Evolutionary conservation across 2,888 invertebrate species (phyloP), one percentile per base, ranked within the genome.

Genomic region (Sarcophaga caerulescens): DNA sequence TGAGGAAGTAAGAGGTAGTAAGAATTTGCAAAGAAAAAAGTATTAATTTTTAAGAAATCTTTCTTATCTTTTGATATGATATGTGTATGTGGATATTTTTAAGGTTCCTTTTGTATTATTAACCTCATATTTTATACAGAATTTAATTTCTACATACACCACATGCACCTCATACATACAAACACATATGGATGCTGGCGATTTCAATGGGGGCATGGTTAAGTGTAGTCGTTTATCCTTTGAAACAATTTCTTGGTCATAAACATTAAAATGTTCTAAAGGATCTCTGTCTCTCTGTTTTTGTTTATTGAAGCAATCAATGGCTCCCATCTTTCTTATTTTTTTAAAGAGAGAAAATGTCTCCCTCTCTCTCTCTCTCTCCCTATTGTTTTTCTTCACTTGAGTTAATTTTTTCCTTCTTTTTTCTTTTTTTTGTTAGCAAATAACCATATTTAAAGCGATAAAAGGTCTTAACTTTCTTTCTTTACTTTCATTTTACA

Each of bases 381-480:
- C 1, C 4, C 17, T 17, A 52, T 35, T 35, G 2, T 35, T 25
- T 45, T 35, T 25, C 23, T 62, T 35, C 44, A 12, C 44, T 19
- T 25, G 47, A 19, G 4, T 21, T 59, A 52, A 17, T 63, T 66
- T n/a, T n/a, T 70, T 47, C 73, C 78, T 66, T 77, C 73, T 65
- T 76, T 57, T 52, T 81, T 85, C 45, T 35, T 35, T 19, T 77
- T 57, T 57, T 73, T 73, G 74, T 85, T 85, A 81, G 85, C 87
- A 89, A 90, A 90, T 90, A 90, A 89, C 88, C 90, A 89, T 92
- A 91, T 91, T 91, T 91, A 89, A 90, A 90, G 90, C 90, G 90
- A 91, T 90, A 91, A 91, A 91, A 91, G 88, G 88, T 88, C 88
- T 85, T 87, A 86, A 86, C 80, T 84, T 86, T 87, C 69, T 80